These are phyloP conservation scores for Neopelma chrysocephalum DNA, from an alignment of 2,797 vertebrate species.

Conservation along the genomic window DNA sequence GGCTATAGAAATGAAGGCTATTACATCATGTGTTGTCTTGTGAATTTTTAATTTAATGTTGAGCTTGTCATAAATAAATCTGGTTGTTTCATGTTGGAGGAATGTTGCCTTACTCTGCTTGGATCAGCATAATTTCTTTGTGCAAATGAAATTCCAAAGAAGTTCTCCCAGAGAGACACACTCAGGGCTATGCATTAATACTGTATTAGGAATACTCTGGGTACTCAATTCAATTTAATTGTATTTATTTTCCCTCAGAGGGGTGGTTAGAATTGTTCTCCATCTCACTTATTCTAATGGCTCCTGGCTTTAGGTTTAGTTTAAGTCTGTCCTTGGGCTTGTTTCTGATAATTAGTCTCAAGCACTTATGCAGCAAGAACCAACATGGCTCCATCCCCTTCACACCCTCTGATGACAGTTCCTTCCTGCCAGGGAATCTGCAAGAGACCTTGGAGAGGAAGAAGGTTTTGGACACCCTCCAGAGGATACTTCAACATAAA, in stretches of 20 bases:
- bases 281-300: neutral
- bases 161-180: neutral
- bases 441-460: neutral
- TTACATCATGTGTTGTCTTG: neutral
- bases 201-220: slow-evolving; percentile 5
- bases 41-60: neutral
- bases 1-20: neutral
- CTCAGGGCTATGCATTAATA: slow-evolving; percentile 6
- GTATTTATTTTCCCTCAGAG: slow-evolving; percentile 53
- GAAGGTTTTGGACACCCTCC: neutral
- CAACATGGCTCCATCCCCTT: neutral
- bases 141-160: slow-evolving; percentile 12
- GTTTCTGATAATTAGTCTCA: neutral
- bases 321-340: neutral
- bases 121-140: neutral
- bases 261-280: neutral
- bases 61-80: neutral
- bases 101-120: neutral
- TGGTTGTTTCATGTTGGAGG: neutral
- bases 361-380: neutral
- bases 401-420: neutral
- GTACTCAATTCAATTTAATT: neutral
- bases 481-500: neutral
- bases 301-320: slow-evolving; percentile 10
- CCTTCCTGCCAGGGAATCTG: neutral